Percentiles rank a stretch among this genome's conserved stretches.
phyloP scores from a whole-genome alignment of 2,113 vertebrate genomes.

The Rutilus rutilus region DNA sequence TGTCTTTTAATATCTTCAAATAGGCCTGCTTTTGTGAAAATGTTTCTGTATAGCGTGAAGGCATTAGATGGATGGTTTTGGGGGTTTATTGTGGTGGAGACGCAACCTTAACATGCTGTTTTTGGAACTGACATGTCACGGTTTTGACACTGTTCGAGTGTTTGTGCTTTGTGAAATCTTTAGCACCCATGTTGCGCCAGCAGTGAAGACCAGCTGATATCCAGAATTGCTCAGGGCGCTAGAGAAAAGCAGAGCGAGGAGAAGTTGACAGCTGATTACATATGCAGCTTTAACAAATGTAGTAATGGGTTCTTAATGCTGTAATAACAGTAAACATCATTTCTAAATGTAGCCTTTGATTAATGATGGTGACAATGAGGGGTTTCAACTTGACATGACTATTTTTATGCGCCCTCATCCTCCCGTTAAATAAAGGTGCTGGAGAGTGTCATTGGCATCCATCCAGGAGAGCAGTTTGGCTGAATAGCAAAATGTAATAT shows the following conservation, averaged over 20 bases:
- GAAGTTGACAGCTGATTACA: slow-evolving; percentile 10
- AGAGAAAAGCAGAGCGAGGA: background rate
- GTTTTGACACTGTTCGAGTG: slow-evolving; percentile 14
- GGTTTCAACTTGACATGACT: slow-evolving; percentile 12
- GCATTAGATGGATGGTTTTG: background rate
- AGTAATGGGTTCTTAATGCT: slow-evolving; percentile 33
- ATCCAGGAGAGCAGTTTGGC: slow-evolving; percentile 19
- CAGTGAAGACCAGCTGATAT: background rate
- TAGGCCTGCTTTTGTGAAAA: background rate
- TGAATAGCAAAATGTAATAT: slow-evolving; percentile 32
- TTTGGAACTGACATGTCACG: slow-evolving; percentile 9
- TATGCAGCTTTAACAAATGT: slow-evolving; percentile 12
- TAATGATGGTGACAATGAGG: slow-evolving; percentile 16
- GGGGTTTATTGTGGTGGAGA: background rate
- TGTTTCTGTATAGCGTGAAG: background rate
- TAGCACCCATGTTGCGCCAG: background rate
- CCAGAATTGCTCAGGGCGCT: background rate
- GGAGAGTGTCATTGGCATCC: slow-evolving; percentile 14
- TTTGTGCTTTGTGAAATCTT: background rate
- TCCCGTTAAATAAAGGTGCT: slow-evolving; percentile 18
- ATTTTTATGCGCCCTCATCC: slow-evolving; percentile 12
- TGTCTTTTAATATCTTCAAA: slow-evolving; percentile 21
- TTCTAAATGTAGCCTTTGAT: slow-evolving; percentile 29
- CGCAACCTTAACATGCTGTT: slow-evolving; percentile 31
- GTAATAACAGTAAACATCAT: slow-evolving; percentile 34